These are phyloP conservation scores for Tyrophagus putrescentiae DNA, from an alignment of 1,140 invertebrate genomes.

Conservation along the genomic window DNA sequence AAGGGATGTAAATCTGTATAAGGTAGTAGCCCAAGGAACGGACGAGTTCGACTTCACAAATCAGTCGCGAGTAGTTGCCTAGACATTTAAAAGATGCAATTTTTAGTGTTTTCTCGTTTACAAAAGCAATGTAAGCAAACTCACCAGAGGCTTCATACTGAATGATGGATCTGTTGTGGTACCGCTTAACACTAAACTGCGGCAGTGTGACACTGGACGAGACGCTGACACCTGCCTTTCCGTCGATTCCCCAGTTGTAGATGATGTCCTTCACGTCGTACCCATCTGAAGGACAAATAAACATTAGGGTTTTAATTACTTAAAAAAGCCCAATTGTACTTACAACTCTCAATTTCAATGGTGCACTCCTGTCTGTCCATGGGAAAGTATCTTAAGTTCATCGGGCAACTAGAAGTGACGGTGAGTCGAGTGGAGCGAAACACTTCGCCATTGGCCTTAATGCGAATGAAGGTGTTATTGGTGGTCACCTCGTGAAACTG, in stretches of 20 bases:
- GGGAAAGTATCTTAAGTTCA: slow-evolving; percentile 34
- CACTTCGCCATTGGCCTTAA: slow-evolving; percentile 82
- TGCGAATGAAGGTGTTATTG: slow-evolving; percentile 88
- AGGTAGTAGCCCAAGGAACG: slow-evolving; percentile 40
- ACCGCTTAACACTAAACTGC: slow-evolving; percentile 58
- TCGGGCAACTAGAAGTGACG: slow-evolving; percentile 33
- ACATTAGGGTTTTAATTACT: too few species aligned
- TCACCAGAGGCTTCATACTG: background rate
- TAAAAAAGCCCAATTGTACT: slow-evolving; percentile 41
- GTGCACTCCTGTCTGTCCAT: slow-evolving; percentile 37
- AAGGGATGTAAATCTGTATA: slow-evolving; percentile 42
- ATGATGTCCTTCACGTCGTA: slow-evolving; percentile 56
- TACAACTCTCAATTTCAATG: slow-evolving; percentile 40
- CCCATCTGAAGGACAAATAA: slow-evolving; percentile 50
- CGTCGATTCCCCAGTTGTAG: slow-evolving; percentile 64
- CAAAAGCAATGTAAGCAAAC: background rate
- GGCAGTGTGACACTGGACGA: slow-evolving; percentile 82
- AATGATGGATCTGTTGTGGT: slow-evolving; percentile 39
- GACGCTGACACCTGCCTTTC: slow-evolving; percentile 73
- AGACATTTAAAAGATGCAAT: slow-evolving; percentile 14
- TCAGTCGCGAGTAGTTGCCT: slow-evolving; percentile 40
- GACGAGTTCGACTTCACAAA: slow-evolving; percentile 35
- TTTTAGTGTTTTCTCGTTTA: background rate
- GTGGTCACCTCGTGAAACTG: slow-evolving; percentile 95
- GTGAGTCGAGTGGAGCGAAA: slow-evolving; percentile 65